Evolutionary conservation across 2,113 vertebrate species (phyloP), one percentile per base, ranked within the genome.

Genomic region (Rhabdornis inornatus): DNA sequence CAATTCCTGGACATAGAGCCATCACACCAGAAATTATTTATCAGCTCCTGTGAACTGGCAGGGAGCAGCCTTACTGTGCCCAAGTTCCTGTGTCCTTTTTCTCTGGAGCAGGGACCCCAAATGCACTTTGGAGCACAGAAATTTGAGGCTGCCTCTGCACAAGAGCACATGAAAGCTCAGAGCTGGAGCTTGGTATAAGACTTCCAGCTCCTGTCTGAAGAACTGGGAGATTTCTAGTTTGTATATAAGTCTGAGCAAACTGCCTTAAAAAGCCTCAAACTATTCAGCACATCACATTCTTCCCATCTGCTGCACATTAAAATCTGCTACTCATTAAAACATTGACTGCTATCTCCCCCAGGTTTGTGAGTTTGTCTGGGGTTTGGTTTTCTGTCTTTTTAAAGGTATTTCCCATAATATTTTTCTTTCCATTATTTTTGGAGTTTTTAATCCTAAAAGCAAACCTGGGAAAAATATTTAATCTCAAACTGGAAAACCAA

Each of bases 301-400:
- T 71, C 60, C 75, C 53, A 68, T 19, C 72, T 70, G 35, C 50
- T 42, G 27, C 39, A 75, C 21, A 75, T 35, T 30, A 44, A 64
- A 35, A 30, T 60, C 13, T 59, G 64, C 31, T 91, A 20, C 21
- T 87, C 39, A 75, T 50, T 65, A 80, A 76, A 90, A 56, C 33
- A 71, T 14, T 1, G 7, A 72, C 30, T 56, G 19, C 11, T 65
- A 4, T 24, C 40, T 63, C n/a, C 33, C 60, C 15, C 11, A 37
- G 24, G 28, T 56, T 31, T 81, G 24, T 24, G 18, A 2, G 0
- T 15, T 55, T 76, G 11, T 21, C 15, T 42, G 9, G 1, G 1
- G 18, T 28, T 72, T 60, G 9, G 4, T 53, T 40, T 55, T 44
- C 21, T 55, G 15, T 20, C 5, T 2, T 30, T 39, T 66, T n/a